A percentile compares a stretch with the other conserved stretches of the same genome.
These are phyloP conservation scores for Nerophis lumbriciformis DNA, from an alignment of 2,113 vertebrate genomes.

Conservation along the genomic window DNA sequence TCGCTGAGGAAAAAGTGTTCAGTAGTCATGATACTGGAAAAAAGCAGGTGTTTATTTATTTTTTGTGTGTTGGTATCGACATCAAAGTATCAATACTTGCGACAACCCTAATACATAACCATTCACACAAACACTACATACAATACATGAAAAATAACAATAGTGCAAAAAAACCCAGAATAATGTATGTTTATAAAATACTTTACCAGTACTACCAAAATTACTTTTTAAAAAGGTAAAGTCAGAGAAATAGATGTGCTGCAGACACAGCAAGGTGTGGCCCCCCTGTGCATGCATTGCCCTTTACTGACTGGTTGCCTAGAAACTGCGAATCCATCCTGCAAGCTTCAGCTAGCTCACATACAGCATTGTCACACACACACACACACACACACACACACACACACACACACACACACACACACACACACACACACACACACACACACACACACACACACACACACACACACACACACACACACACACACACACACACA, in stretches of 20 bases:
- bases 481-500: conserved; percentile 23
- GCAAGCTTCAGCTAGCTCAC: conserved; percentile 31
- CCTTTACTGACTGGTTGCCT: conserved; percentile 59
- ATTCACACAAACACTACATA: too few species aligned
- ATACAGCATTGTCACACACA: conserved; percentile 33
- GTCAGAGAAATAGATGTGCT: not conserved
- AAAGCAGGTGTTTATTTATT: too few species aligned
- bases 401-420: conserved; percentile 6
- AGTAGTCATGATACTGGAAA: too few species aligned
- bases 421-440: not conserved
- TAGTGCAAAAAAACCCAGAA: too few species aligned
- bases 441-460: conserved; percentile 7
- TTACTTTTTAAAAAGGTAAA: too few species aligned
- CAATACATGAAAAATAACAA: too few species aligned
- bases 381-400: not conserved
- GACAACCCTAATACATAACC: too few species aligned
- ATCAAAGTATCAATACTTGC: too few species aligned
- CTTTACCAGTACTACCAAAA: too few species aligned
- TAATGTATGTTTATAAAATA: too few species aligned
- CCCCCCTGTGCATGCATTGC: conserved; percentile 18
- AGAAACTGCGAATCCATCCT: conserved; percentile 63
- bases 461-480: conserved; percentile 9
- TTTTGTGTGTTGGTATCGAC: too few species aligned
- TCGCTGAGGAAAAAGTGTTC: too few species aligned
- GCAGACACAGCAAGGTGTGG: conserved; percentile 49